Percentiles rank a stretch among this genome's conserved stretches.
Conservation (phyloP, 2,113 vertebrate species). For the Natator depressus region DNA sequence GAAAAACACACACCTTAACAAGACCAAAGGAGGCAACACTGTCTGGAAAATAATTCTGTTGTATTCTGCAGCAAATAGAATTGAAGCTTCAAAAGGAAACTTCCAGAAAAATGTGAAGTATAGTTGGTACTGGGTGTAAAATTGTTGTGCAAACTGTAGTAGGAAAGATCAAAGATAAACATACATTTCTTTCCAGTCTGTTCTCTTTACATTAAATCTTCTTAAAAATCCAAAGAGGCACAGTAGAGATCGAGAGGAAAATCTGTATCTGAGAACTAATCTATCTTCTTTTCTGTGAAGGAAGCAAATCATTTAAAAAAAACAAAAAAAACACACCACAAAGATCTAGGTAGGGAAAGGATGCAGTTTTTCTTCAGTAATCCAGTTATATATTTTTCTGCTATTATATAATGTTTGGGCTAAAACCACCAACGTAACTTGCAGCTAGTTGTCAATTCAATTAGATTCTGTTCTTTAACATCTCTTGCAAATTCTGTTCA, state of each 20-base stretch:
- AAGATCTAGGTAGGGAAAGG: slow-evolving; percentile 10
- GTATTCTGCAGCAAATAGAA: neutral
- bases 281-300: neutral
- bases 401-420: neutral
- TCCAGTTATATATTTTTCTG: neutral
- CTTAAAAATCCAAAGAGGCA: neutral
- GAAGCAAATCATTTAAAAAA: neutral
- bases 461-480: neutral
- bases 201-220: neutral
- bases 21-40: neutral
- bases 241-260: neutral
- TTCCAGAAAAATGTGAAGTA: neutral
- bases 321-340: neutral
- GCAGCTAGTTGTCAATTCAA: neutral
- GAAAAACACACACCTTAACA: neutral
- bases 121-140: neutral
- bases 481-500: neutral
- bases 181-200: neutral
- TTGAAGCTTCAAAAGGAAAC: neutral
- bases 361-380: neutral
- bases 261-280: no score
- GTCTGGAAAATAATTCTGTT: neutral
- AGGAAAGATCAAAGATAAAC: neutral
- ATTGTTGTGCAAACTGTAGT: neutral
- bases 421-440: neutral